Percentiles rank a stretch among this genome's conserved stretches.
Conservation (phyloP, 2,113 vertebrate species). For the Lathamus discolor region DNA sequence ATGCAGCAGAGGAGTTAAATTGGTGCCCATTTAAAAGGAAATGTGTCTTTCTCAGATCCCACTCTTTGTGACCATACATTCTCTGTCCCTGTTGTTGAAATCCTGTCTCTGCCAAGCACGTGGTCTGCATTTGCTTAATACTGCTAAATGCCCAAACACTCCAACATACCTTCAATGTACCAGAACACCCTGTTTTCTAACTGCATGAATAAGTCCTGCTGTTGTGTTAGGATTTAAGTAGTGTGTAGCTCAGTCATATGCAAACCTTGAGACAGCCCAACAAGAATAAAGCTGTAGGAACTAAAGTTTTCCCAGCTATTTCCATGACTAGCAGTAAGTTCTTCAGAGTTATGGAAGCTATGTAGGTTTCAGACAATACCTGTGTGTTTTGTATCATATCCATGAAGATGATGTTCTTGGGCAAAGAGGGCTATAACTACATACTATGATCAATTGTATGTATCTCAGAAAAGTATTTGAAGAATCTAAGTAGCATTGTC, state of each 20-base stretch:
- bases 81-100: background rate
- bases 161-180: background rate
- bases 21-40: slow-evolving; percentile 27
- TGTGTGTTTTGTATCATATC: background rate
- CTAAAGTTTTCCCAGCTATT: background rate
- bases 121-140: background rate
- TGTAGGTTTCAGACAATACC: background rate
- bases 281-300: background rate
- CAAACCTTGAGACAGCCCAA: background rate
- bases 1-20: slow-evolving; percentile 12
- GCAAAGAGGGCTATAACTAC: background rate
- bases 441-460: rapidly evolving
- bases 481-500: background rate
- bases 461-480: background rate
- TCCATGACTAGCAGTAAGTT: background rate
- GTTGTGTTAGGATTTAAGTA: background rate
- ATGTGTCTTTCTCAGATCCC: background rate
- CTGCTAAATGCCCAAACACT: background rate
- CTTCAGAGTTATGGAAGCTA: background rate
- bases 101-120: background rate
- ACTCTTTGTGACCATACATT: background rate
- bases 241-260: background rate
- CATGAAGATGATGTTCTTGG: background rate
- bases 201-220: background rate
- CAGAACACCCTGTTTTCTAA: background rate